phyloP scores from a whole-genome alignment of 2,797 vertebrate species.

The Girardinus metallicus region DNA sequence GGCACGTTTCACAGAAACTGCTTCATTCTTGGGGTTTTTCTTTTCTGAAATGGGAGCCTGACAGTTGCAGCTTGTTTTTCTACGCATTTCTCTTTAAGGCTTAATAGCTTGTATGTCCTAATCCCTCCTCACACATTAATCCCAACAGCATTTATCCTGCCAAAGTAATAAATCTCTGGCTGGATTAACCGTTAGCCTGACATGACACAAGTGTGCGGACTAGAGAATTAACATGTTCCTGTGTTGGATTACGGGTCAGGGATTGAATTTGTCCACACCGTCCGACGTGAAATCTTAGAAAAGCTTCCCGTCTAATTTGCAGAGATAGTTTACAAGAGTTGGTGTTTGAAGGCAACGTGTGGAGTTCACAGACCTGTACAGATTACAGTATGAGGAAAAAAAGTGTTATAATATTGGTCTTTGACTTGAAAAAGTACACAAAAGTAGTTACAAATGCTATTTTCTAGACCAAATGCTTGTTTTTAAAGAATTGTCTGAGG shows the following conservation, averaged over 20 bases:
- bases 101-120: conserved; percentile 33
- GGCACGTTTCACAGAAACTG: background rate
- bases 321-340: background rate
- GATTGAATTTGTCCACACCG: background rate
- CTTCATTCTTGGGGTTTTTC: background rate
- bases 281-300: background rate
- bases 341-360: background rate
- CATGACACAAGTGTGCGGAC: conserved; percentile 22
- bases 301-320: background rate
- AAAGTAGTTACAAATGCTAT: background rate
- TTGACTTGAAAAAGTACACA: background rate
- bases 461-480: background rate
- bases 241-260: conserved; percentile 10
- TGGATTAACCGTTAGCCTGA: conserved; percentile 54
- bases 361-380: background rate
- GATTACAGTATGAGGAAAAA: background rate
- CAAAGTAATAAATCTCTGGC: conserved; percentile 50
- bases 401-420: background rate
- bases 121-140: conserved; percentile 47
- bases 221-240: conserved; percentile 49
- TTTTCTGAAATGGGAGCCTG: background rate
- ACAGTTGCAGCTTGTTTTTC: background rate
- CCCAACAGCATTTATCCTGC: conserved; percentile 36
- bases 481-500: background rate
- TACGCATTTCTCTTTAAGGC: conserved; percentile 16